Conservation (phyloP, 1,140 invertebrate species). For the Theocolax elegans region DNA sequence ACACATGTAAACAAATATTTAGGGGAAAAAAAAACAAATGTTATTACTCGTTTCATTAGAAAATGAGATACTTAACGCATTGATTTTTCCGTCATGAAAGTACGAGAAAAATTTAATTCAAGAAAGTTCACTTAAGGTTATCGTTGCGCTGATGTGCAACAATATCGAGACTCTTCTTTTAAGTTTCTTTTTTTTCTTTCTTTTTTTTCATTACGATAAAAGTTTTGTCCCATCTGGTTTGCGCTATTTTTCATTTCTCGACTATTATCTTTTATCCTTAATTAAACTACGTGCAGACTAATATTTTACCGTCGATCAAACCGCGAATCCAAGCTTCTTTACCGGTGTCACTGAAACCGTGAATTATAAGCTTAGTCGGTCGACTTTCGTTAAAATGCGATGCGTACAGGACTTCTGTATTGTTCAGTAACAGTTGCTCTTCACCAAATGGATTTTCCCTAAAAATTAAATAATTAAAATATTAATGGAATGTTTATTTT, state of each 20-base stretch:
- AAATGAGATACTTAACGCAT: conserved; percentile 8
- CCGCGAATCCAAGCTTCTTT: conserved; percentile 62
- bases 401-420: conserved; percentile 56
- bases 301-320: conserved; percentile 54
- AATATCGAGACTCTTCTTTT: conserved; percentile 42
- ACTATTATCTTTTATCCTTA: not conserved
- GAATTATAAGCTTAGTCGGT: conserved; percentile 66
- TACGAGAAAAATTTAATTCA: conserved; percentile 37
- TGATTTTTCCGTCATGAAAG: conserved; percentile 34
- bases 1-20: no score
- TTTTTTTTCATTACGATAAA: conserved; percentile 36
- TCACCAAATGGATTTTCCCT: conserved; percentile 59
- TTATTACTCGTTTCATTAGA: conserved; percentile 25
- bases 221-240: conserved; percentile 29
- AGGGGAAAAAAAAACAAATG: conserved; percentile 11
- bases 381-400: conserved; percentile 62
- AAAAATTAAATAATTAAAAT: conserved; percentile 12
- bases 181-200: no score
- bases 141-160: conserved; percentile 44
- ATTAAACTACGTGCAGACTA: no score
- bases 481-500: no score
- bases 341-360: conserved; percentile 68
- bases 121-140: conserved; percentile 35
- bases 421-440: conserved; percentile 54
- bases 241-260: not conserved